Evolutionary conservation across 2,888 invertebrate genomes (phyloP).

Genomic region (Heliconius hortense): DNA sequence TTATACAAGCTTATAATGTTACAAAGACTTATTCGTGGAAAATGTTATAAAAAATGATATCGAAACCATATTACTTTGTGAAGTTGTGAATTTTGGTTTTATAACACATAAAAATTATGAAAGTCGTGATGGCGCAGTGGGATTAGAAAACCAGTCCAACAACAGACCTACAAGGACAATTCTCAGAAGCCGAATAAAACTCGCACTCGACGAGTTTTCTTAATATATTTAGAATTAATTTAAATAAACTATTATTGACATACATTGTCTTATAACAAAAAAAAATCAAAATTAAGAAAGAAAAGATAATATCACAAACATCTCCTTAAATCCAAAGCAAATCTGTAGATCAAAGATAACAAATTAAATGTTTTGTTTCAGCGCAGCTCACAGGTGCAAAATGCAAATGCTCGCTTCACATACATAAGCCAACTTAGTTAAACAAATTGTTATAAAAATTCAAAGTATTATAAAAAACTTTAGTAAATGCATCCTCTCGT

Average conservation of each 20-base stretch:
- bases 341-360: constrained; percentile 8
- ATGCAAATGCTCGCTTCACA: constrained; percentile 15
- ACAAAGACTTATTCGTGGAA: constrained; percentile 10
- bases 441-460: constrained; percentile 33
- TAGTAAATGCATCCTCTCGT: constrained; percentile 21
- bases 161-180: too few relatives aligned
- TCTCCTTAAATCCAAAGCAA: background rate
- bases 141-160: too few relatives aligned
- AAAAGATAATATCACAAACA: background rate
- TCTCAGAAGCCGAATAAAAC: too few relatives aligned
- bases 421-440: constrained; percentile 22
- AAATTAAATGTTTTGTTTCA: constrained; percentile 17
- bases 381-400: background rate
- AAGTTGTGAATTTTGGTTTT: background rate
- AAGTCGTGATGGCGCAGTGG: too few relatives aligned
- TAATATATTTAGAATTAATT: too few relatives aligned
- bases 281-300: background rate
- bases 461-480: constrained; percentile 21
- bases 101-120: background rate
- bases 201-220: too few relatives aligned
- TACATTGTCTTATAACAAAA: background rate
- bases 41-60: background rate
- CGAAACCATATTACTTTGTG: background rate
- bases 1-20: constrained; percentile 21
- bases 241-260: too few relatives aligned